These are phyloP conservation scores for Cyanocitta stelleri DNA, from an alignment of 2,113 vertebrate species.

Conservation along the genomic window DNA sequence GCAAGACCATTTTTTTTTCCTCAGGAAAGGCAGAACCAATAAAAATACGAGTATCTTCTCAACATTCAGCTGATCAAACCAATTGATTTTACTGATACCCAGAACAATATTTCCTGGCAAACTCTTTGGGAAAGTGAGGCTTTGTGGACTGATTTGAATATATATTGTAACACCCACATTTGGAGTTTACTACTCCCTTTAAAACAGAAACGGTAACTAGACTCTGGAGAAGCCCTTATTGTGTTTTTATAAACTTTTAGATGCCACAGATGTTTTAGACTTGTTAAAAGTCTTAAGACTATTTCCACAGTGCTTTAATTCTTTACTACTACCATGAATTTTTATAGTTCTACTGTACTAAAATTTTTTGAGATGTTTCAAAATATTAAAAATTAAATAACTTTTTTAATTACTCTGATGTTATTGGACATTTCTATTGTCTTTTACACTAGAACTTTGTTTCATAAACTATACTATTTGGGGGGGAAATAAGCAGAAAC, in stretches of 20 bases:
- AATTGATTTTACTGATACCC: not conserved
- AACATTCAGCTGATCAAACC: not conserved
- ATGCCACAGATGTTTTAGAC: not conserved
- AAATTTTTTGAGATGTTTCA: not conserved
- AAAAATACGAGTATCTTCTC: not conserved
- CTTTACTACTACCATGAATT: not conserved
- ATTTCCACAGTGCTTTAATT: not conserved
- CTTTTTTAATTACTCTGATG: not conserved
- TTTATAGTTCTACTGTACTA: not conserved
- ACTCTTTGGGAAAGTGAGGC: not conserved
- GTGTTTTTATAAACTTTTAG: not conserved
- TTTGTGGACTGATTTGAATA: not conserved
- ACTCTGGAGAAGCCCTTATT: not conserved
- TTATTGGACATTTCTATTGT: not conserved
- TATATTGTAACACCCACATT: not conserved
- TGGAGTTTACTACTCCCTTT: not conserved
- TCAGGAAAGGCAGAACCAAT: not conserved
- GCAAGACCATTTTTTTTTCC: not conserved
- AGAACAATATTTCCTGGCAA: not conserved
- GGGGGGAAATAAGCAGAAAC: conserved; percentile 57
- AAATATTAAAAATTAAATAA: not conserved
- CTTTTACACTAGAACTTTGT: not conserved
- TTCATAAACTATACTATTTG: conserved; percentile 64
- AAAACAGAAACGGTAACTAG: not conserved
- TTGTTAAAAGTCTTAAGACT: not conserved